Evolutionary conservation across 2,113 vertebrate genomes (phyloP), one percentile per base, ranked within the genome.

Genomic region (Forbesichthys papilliferus): DNA sequence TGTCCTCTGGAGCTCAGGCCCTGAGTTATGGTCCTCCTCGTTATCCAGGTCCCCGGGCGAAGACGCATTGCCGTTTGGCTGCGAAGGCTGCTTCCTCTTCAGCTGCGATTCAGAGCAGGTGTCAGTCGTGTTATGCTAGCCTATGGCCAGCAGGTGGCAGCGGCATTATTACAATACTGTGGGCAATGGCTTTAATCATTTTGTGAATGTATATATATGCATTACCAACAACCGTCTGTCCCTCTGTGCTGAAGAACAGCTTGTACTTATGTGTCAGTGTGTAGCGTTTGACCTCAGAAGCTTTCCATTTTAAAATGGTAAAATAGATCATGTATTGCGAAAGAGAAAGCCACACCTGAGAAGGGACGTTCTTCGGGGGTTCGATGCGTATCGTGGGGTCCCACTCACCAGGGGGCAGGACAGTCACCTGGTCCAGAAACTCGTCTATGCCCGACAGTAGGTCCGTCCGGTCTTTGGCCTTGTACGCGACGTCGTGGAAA

Each of bases 381-480:
- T 98, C 96, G 84, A 98, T 98, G 59, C 96, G 94, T 86, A 98
- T 98, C 6, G 96, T 95, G 77, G 96, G 96, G 87, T 98, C 96
- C 96, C 96, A 98, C 81, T 98, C 96, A 74, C 96, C 96, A 53
- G 96, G 96, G 81, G 96, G 96, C 47, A 98, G 87, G 69, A 98
- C 96, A 71, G 95, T 98, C 66, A 98, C 96, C 91, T 98, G 96
- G 87, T 98, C 96, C 78, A 98, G 94, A 90, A 98, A 98, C 80
- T 98, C 96, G 83, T 98, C 96, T 73, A 98, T 95, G 84, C 96
- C 96, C 68, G 96, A 96, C 64, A 98, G 91, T 13, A 98, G 93
- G 90, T 98, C 95, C 20, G 93, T 96, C 83, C 96, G 83, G 84
- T 98, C 96, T 91, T 97, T 98, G 81, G 96, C 96, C 92, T 97